Conservation (phyloP, 1,140 invertebrate species). For the Habropoda laboriosa region DNA sequence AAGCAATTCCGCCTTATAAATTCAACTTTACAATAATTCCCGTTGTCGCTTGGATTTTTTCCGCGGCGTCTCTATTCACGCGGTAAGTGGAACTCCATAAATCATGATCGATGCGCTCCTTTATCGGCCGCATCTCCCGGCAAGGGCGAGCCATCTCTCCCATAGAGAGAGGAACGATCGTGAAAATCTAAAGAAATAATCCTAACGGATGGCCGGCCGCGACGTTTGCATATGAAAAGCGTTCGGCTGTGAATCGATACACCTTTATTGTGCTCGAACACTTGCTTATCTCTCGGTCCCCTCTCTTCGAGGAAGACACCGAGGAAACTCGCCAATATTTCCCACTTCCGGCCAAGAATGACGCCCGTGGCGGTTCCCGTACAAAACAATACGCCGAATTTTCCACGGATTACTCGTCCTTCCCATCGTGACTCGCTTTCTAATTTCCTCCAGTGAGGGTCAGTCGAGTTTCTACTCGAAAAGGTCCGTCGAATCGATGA, state of each 20-base stretch:
- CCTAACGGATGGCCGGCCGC: conserved; percentile 79
- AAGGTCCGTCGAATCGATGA: conserved; percentile 27
- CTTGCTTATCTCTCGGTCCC: conserved; percentile 78
- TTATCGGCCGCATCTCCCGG: conserved; percentile 4
- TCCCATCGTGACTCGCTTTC: conserved; percentile 22
- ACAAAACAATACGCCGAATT: conserved; percentile 79
- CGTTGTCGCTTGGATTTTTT: neutral
- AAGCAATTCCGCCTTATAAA: neutral
- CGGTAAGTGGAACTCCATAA: conserved; percentile 6
- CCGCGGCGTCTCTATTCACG: neutral
- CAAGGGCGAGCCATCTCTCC: conserved; percentile 31
- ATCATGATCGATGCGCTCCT: conserved; percentile 37
- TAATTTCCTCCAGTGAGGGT: conserved; percentile 57
- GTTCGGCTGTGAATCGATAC: conserved; percentile 77
- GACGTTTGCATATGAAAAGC: conserved; percentile 82
- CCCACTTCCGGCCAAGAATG: conserved; percentile 73
- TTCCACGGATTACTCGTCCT: conserved; percentile 70
- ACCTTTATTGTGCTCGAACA: conserved; percentile 80
- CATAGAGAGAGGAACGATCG: conserved; percentile 16
- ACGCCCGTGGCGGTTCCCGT: conserved; percentile 60
- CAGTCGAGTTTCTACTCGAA: conserved; percentile 9
- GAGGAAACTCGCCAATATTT: conserved; percentile 79
- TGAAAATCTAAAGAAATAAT: conserved; percentile 78
- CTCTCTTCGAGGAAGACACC: conserved; percentile 40
- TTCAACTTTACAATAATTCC: neutral